Conservation (phyloP, 1,140 invertebrate species). For the Zaprionus capensis region DNA sequence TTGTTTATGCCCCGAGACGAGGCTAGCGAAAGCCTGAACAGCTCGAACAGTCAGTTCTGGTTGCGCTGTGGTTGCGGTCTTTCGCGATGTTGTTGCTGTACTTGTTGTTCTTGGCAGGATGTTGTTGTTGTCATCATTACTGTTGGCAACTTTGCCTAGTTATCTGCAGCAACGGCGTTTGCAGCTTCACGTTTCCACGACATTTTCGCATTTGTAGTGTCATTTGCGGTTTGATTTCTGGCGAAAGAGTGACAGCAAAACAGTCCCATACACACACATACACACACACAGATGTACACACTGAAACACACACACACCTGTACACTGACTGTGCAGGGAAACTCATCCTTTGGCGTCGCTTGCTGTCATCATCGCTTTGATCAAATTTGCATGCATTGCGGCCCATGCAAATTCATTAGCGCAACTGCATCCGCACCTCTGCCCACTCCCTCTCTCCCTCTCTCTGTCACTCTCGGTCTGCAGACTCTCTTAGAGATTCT, state of each 20-base stretch:
- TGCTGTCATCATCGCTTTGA: constrained; percentile 10
- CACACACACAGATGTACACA: constrained; percentile 6
- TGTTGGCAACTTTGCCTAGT: constrained; percentile 44
- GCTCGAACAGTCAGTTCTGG: constrained; percentile 51
- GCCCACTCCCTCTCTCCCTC: not conserved
- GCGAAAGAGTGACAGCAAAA: constrained; percentile 15
- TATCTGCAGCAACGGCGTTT: constrained; percentile 18
- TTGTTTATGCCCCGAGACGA: constrained; percentile 54
- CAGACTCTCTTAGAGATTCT: not conserved
- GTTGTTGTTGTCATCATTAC: constrained; percentile 51
- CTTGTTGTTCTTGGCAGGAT: constrained; percentile 28
- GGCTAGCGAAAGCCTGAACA: constrained; percentile 49
- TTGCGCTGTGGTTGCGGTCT: constrained; percentile 48
- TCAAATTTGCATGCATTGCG: constrained; percentile 50
- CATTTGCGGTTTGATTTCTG: constrained; percentile 74
- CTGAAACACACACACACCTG: not conserved
- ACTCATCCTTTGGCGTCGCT: not conserved
- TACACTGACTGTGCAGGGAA: not conserved
- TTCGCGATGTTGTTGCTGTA: constrained; percentile 51
- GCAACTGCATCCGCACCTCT: constrained; percentile 15
- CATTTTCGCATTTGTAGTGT: constrained; percentile 65
- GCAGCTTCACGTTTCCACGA: constrained; percentile 30
- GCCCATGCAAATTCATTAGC: constrained; percentile 65
- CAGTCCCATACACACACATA: not conserved
- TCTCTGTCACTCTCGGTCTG: not conserved